These are phyloP conservation scores for Oikopleura dioica DNA, from an alignment of 23 tunicate species.

Conservation along the genomic window DNA sequence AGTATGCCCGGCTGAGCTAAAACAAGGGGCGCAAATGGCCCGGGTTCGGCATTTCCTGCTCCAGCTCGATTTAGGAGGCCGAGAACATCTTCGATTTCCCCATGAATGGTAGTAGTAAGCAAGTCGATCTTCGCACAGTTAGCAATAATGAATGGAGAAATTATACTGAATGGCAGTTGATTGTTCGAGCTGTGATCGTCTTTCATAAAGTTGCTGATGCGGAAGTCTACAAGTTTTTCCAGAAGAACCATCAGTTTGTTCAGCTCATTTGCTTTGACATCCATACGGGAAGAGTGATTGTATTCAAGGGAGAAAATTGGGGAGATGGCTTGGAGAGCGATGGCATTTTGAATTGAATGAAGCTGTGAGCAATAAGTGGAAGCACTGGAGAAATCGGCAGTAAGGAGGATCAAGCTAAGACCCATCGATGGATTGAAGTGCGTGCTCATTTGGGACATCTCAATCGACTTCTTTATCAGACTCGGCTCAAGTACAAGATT, in stretches of 20 bases:
- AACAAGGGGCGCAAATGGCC: constrained; percentile 4
- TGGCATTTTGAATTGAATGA: too few species aligned
- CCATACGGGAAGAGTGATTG: too few species aligned
- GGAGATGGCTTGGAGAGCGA: too few species aligned
- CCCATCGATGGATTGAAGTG: background rate
- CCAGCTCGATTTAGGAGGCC: background rate
- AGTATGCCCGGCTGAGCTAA: background rate
- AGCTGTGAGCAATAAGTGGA: background rate
- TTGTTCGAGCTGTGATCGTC: too few species aligned
- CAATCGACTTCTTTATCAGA: background rate
- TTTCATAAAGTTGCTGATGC: too few species aligned
- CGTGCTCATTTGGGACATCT: background rate
- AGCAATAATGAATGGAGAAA: background rate
- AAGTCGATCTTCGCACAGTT: background rate
- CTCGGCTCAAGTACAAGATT: background rate
- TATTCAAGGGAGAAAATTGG: too few species aligned
- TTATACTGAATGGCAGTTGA: too few species aligned
- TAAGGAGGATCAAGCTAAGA: background rate
- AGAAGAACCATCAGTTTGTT: too few species aligned
- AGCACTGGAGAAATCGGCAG: background rate
- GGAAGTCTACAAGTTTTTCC: too few species aligned
- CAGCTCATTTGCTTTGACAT: too few species aligned
- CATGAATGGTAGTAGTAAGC: background rate
- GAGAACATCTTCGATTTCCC: background rate
- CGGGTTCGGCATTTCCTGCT: background rate